Evolutionary conservation across 92 coral and sea anemone genomes (phyloP), one percentile per base, ranked within the genome.

Genomic region (Scolanthus callimorphus): DNA sequence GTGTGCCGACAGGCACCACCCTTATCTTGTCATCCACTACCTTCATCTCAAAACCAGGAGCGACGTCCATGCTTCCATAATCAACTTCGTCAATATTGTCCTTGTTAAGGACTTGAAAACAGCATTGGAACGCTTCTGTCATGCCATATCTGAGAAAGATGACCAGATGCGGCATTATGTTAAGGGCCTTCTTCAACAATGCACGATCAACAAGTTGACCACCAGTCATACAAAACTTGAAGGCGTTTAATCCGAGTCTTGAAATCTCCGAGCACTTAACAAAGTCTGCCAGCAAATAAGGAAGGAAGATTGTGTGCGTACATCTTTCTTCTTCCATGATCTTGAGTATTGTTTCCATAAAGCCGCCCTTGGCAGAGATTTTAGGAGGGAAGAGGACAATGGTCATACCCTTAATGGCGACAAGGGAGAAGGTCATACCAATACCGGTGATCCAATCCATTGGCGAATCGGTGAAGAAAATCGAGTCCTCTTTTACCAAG

Each of bases 1-100:
- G 4, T 10, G 56, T 38, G 3, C 57, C 57, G 11, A 31, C 12
- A 17, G 71, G 71, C 44, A 51, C 30, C 23, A 64, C 25, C 11
- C 29, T 43, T 1, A 49, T 59, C 2, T 49, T 20, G 25, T 51
- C 50, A 24, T 64, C 41, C 17, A 64, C 50, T 25, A 64, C 43
- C 25, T 64, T 64, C 17, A 47, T 25, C 25, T 64, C 71, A 15
- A 30, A 11, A 12, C 71, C 71, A 50, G 71, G 60, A 22, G 11
- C 28, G 25, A 64, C 19, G 15, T 64, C 60, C 59, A 64, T 29
- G 0, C 38, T 28, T 12, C 58, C 60, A 27, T 29, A 29, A 34
- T 64, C 59, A 20, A 51, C 2, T 1, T 30, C 29, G 15, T 64
- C 71, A 1, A 64, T 10, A 12, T 31, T 26, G 20, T 50, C 50